Conservation (phyloP, 2,113 vertebrate genomes). For the Erythrocebus patas region DNA sequence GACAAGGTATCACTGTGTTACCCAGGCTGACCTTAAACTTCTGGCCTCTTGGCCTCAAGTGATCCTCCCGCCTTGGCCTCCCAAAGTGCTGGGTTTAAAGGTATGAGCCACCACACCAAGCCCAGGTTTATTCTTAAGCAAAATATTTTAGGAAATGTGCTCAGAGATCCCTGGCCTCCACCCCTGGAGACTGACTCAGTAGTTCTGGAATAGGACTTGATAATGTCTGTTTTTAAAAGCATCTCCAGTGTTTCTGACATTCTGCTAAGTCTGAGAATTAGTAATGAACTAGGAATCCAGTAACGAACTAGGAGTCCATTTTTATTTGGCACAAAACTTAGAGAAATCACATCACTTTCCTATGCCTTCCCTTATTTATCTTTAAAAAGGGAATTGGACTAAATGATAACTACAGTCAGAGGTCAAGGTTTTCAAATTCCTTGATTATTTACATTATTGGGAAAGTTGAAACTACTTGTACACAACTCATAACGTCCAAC, state of each 20-base stretch:
- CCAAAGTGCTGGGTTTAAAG: too few relatives aligned
- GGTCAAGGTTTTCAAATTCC: not conserved
- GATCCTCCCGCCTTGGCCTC: too few relatives aligned
- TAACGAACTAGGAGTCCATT: not conserved
- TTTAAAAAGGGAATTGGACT: not conserved
- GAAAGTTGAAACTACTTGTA: not conserved
- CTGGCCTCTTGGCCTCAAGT: too few relatives aligned
- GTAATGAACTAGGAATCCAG: not conserved
- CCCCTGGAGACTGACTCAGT: not conserved
- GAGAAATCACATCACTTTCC: not conserved
- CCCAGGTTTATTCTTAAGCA: not conserved
- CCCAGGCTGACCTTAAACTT: too few relatives aligned
- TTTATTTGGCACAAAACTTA: not conserved
- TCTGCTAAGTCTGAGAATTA: not conserved
- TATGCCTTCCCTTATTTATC: not conserved
- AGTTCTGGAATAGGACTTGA: not conserved
- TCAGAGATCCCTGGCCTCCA: not conserved
- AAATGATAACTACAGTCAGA: not conserved
- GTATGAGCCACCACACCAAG: too few relatives aligned
- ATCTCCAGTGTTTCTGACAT: not conserved
- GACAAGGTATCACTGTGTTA: too few relatives aligned
- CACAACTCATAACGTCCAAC: too few relatives aligned
- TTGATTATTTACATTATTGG: not conserved
- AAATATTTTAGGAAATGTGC: not conserved
- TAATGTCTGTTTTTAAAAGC: not conserved